phyloP scores from a whole-genome alignment of 2,113 vertebrate species.

The Bubo bubo region DNA sequence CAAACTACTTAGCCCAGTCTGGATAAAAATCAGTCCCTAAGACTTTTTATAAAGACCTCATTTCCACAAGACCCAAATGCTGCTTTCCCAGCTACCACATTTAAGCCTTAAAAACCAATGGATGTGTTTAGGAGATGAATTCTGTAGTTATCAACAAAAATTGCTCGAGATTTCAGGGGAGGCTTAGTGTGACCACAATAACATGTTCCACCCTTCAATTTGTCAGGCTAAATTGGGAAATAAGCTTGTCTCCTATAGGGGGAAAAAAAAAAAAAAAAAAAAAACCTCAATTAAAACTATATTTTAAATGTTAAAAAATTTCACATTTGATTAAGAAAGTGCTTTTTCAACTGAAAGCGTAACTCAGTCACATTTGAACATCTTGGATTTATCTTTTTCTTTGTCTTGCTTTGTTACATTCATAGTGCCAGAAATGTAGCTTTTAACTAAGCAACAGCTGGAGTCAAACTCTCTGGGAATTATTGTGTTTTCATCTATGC shows the following conservation, averaged over 20 bases:
- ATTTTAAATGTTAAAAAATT: not conserved
- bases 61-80: not conserved
- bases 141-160: not conserved
- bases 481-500: not conserved
- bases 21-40: not conserved
- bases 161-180: not conserved
- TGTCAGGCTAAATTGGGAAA: not conserved
- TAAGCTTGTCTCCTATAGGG: not conserved
- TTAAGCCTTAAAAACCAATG: not conserved
- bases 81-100: not conserved
- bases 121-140: not conserved
- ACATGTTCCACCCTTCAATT: not conserved
- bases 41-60: not conserved
- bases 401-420: not conserved
- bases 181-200: not conserved
- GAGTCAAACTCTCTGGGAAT: slow-evolving; percentile 24
- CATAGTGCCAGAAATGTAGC: not conserved
- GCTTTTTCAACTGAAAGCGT: not conserved
- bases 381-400: not conserved
- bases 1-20: not conserved
- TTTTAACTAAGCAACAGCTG: slow-evolving; percentile 45
- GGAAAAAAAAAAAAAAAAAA: not conserved
- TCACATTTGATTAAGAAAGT: not conserved
- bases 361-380: not conserved
- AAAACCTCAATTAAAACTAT: not conserved